Percentiles rank a stretch among this genome's conserved stretches.
Evolutionary conservation across 2,113 vertebrate genomes (phyloP).

Genomic region (Stigmatopora argus): DNA sequence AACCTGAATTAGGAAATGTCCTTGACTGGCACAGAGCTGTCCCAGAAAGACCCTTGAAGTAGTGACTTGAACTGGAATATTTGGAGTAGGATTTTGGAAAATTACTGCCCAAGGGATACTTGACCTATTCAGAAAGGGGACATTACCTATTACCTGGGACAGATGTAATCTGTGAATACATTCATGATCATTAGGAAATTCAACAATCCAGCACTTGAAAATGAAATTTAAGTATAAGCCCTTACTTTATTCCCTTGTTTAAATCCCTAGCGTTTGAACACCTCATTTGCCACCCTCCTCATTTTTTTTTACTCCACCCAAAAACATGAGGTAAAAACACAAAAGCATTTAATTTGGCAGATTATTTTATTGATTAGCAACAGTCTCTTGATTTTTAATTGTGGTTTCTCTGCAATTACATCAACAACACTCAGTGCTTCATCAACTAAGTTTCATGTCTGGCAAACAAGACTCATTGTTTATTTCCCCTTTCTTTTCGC

Average conservation of each 20-base stretch:
- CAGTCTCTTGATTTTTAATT: conserved; percentile 42
- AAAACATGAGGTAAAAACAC: conserved; percentile 18
- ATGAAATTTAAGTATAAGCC: background rate
- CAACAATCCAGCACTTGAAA: background rate
- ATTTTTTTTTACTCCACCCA: background rate
- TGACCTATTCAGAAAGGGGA: conserved; percentile 24
- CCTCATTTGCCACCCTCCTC: background rate
- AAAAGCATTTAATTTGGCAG: conserved; percentile 30
- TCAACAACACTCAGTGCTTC: conserved; percentile 29
- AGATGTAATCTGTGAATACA: background rate
- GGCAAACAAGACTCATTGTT: conserved; percentile 42
- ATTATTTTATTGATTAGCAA: conserved; percentile 44
- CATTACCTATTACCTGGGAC: background rate
- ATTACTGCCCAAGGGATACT: conserved; percentile 23
- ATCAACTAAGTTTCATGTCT: conserved; percentile 33
- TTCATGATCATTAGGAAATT: background rate
- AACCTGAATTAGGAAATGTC: conserved; percentile 28
- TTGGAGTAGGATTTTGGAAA: conserved; percentile 3
- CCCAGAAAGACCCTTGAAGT: conserved; percentile 16
- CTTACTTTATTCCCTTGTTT: no score
- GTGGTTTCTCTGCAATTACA: conserved; percentile 49
- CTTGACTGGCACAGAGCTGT: conserved; percentile 33
- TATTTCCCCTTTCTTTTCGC: conserved; percentile 30
- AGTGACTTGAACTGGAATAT: conserved; percentile 10
- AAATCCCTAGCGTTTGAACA: background rate